Evolutionary conservation across 1,140 invertebrate species (phyloP), one percentile per base, ranked within the genome.

Genomic region (Euura saliciscinereae): DNA sequence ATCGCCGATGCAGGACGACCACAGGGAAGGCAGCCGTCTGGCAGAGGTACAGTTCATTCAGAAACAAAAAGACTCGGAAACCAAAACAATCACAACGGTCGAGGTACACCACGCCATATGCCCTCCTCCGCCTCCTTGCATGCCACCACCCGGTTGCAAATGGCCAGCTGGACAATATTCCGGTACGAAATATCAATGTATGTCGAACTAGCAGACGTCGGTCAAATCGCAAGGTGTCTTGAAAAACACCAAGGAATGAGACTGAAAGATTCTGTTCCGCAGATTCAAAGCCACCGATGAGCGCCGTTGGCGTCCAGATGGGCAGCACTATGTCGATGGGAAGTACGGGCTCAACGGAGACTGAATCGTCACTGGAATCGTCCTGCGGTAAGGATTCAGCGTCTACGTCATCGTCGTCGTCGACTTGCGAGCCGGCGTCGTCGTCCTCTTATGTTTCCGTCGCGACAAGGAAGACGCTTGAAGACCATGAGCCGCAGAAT

Each of bases 241-340:
- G 28, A 28, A 28, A 28, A 28, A 28, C 28, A 0, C 28, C 28
- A 0, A 1, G 1, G 28, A 28, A 28, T 0, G 28, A 28, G 28
- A 28, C 28, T 28, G 28, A 28, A 28, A 28, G 28, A 28, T 28
- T 28, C 28, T 28, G 5, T 59, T 59, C 13, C 6, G 8, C 75
- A 83, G 84, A 85, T 45, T 67, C 80, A 10, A 86, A 87, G 73
- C 84, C 84, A 73, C 84, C 84, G 42, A 87, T 86, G 80, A 87
- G 85, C 69, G 84, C 82, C 3, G 85, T 85, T 84, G 84, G 85
- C 3, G 83, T 86, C 75, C 85, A 87, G 78, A 87, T 87, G 86
- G 86, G 86, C 13, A 87, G 86, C 71, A 87, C 85, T 3, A 84
- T 87, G 80, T 87, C 86, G 43, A 87, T 87, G 86, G 86, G 86